These are phyloP conservation scores for Chamaetylas fuelleborni DNA, from an alignment of 2,113 vertebrate genomes.

Conservation along the genomic window DNA sequence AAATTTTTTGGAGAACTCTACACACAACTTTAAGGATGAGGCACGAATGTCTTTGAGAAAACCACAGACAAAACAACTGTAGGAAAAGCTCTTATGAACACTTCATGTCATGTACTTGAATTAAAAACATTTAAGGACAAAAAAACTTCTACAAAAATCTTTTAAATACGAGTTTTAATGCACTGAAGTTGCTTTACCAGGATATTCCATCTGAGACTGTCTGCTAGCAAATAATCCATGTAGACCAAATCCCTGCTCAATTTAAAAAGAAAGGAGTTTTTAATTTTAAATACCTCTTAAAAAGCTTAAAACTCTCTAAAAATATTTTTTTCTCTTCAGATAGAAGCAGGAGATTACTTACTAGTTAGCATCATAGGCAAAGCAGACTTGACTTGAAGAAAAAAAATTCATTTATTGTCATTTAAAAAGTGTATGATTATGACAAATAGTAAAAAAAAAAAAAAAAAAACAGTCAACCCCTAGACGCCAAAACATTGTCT, in stretches of 20 bases:
- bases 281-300: not conserved
- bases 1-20: constrained; percentile 4
- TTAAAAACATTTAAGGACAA: not conserved
- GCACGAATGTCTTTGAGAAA: not conserved
- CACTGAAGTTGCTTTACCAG: not conserved
- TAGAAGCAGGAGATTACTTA: not conserved
- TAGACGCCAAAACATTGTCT: not conserved
- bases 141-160: not conserved
- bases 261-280: not conserved
- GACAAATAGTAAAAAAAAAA: not conserved
- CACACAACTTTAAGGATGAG: not conserved
- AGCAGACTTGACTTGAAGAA: not conserved
- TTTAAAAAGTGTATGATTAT: not conserved
- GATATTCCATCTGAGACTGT: not conserved
- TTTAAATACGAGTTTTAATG: not conserved
- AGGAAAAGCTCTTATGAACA: not conserved
- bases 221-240: not conserved
- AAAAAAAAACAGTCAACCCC: rapidly evolving
- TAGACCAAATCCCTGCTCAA: not conserved
- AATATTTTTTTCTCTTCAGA: not conserved
- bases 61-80: not conserved
- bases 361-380: not conserved
- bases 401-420: not conserved
- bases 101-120: not conserved
- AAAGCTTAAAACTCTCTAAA: not conserved